phyloP scores from a whole-genome alignment of 2,113 vertebrate genomes.

The Elgaria multicarinata region DNA sequence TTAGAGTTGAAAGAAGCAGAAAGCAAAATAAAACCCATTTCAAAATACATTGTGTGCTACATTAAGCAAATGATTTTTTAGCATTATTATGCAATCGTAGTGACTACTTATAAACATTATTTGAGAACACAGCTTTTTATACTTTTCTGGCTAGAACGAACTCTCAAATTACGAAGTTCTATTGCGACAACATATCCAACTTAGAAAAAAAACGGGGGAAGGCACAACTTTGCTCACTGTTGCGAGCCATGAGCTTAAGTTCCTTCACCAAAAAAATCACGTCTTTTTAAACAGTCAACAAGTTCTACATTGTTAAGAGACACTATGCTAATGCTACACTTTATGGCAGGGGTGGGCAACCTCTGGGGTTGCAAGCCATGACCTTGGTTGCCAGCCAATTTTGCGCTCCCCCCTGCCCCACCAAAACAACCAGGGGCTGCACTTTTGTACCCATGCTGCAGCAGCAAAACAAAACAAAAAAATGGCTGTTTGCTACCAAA shows the following conservation, averaged over 20 bases:
- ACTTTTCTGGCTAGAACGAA: slow-evolving; percentile 11
- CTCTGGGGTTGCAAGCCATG: too few relatives aligned
- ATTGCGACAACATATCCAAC: slow-evolving; percentile 17
- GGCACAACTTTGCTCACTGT: not conserved
- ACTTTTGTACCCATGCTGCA: too few relatives aligned
- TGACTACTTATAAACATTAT: not conserved
- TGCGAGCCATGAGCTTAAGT: not conserved
- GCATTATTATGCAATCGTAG: not conserved
- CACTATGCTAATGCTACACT: too few relatives aligned
- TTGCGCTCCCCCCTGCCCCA: too few relatives aligned
- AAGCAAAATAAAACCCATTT: not conserved
- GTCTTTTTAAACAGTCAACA: not conserved
- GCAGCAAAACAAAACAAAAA: too few relatives aligned
- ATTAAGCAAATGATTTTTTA: not conserved
- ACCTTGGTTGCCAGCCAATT: too few relatives aligned
- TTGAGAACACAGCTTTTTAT: slow-evolving; percentile 1
- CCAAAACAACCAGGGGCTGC: too few relatives aligned
- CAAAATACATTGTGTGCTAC: slow-evolving; percentile 28
- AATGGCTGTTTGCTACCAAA: too few relatives aligned
- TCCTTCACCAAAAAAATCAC: not conserved
- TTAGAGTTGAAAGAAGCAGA: slow-evolving; percentile 65
- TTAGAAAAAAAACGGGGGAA: not conserved
- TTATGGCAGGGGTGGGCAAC: too few relatives aligned
- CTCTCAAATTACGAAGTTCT: slow-evolving; percentile 27
- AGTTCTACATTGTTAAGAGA: not conserved